phyloP scores from a whole-genome alignment of 2,113 vertebrate species.

The Eubucco bourcierii region DNA sequence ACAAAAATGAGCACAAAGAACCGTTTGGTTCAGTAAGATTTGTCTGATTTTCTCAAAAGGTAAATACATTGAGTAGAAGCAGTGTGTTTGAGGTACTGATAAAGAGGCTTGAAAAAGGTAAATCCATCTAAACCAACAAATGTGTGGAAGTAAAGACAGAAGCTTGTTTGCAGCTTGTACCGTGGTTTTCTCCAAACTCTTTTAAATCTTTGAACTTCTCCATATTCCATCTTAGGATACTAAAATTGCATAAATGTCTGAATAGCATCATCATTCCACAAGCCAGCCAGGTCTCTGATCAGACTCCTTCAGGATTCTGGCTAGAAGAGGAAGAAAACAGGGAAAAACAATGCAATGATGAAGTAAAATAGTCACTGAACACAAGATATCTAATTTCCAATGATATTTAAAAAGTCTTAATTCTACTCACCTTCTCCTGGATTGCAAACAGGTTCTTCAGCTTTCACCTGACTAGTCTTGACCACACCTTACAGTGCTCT shows the following conservation, averaged over 20 bases:
- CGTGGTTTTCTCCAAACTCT: not conserved
- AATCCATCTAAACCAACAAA: not conserved
- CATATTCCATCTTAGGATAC: not conserved
- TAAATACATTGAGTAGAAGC: not conserved
- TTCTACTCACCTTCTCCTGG: constrained; percentile 39
- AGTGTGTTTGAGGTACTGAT: not conserved
- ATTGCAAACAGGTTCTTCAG: constrained; percentile 37
- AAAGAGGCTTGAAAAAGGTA: not conserved
- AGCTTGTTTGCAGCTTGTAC: not conserved
- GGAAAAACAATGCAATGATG: constrained; percentile 36
- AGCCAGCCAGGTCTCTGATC: constrained; percentile 21
- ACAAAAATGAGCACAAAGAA: not conserved
- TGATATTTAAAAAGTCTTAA: not conserved
- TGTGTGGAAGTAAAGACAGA: not conserved
- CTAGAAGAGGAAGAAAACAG: constrained; percentile 40
- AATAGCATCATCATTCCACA: constrained; percentile 12
- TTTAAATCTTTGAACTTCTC: not conserved
- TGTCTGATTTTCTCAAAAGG: not conserved
- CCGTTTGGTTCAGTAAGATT: not conserved
- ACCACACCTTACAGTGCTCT: not conserved
- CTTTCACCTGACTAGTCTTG: constrained; percentile 28
- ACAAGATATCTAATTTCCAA: not conserved
- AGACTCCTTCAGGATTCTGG: constrained; percentile 12
- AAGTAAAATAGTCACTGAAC: not conserved
- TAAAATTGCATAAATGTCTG: constrained; percentile 12